These are phyloP conservation scores for Drosophila pseudoobscura DNA, from an alignment of 1,140 invertebrate species.

Conservation along the genomic window DNA sequence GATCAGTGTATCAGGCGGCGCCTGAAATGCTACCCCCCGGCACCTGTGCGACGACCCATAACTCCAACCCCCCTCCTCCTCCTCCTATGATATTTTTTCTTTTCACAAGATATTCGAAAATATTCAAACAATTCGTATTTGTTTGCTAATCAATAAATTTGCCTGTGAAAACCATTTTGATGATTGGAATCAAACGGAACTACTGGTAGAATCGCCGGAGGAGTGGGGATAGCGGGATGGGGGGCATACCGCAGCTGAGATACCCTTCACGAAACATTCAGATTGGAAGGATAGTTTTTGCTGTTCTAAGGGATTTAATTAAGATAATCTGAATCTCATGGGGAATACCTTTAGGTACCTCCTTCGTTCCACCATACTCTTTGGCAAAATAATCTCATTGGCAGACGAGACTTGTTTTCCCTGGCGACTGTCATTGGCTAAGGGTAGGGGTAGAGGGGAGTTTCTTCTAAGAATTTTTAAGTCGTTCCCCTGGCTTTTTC, in stretches of 20 bases:
- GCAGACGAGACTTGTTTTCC: too few relatives aligned
- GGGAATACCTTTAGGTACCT: too few relatives aligned
- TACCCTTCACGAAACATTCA: slow-evolving; percentile 28
- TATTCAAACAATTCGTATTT: slow-evolving; percentile 80
- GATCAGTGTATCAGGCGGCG: slow-evolving; percentile 5
- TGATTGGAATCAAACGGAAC: slow-evolving; percentile 57
- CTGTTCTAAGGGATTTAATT: too few relatives aligned
- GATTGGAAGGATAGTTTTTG: too few relatives aligned
- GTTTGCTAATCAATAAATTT: slow-evolving; percentile 80
- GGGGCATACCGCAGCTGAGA: not conserved
- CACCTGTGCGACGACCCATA: slow-evolving; percentile 29
- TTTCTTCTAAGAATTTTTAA: slow-evolving; percentile 7
- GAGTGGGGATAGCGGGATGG: not conserved
- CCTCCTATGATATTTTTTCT: slow-evolving; percentile 31
- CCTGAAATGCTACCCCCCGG: slow-evolving; percentile 33
- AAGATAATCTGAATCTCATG: too few relatives aligned
- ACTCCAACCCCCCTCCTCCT: slow-evolving; percentile 21
- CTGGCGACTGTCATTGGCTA: too few relatives aligned
- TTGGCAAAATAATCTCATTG: too few relatives aligned
- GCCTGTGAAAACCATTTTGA: slow-evolving; percentile 78
- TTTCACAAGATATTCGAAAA: slow-evolving; percentile 65
- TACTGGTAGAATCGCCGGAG: slow-evolving; percentile 22
- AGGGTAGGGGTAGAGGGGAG: not conserved
- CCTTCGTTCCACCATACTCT: too few relatives aligned
- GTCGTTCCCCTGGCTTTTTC: slow-evolving; percentile 46